Percentiles rank a stretch among this genome's conserved stretches.
Evolutionary conservation across 2,888 invertebrate species (phyloP).

Genomic region (Heliconius charithonia): DNA sequence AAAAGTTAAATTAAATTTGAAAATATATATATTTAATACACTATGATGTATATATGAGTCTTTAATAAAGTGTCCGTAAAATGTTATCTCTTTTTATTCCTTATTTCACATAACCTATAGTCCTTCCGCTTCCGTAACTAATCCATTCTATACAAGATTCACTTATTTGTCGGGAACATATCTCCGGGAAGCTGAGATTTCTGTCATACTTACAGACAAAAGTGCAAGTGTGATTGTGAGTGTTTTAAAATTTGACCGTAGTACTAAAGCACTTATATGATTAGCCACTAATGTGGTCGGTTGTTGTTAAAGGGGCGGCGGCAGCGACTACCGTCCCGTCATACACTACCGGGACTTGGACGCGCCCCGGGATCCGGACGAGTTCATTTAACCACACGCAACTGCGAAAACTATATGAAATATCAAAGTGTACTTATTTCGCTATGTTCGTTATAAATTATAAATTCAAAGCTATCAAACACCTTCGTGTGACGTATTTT

Average conservation of each 20-base stretch:
- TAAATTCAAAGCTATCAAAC: neutral
- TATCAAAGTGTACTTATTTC: constrained; percentile 42
- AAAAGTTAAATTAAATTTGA: neutral
- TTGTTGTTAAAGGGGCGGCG: constrained; percentile 88
- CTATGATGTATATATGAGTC: constrained; percentile 32
- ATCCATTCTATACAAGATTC: neutral
- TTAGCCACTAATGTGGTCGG: constrained; percentile 36
- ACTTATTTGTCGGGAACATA: neutral
- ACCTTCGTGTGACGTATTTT: neutral
- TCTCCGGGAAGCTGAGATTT: constrained; percentile 73
- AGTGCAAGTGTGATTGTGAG: constrained; percentile 32
- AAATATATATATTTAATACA: constrained; percentile 12
- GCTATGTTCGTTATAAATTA: neutral
- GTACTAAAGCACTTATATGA: neutral
- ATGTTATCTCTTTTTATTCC: constrained; percentile 30
- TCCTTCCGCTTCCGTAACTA: constrained; percentile 2
- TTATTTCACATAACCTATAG: constrained; percentile 19
- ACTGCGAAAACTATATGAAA: constrained; percentile 51
- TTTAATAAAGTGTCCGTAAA: constrained; percentile 45
- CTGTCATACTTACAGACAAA: constrained; percentile 1
- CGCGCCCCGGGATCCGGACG: constrained; percentile 95
- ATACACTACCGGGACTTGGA: constrained; percentile 97
- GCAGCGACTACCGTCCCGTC: constrained; percentile 92
- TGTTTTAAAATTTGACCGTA: constrained; percentile 14
- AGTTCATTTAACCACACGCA: constrained; percentile 86